phyloP scores from a whole-genome alignment of 2,888 invertebrate species.

The Kuschelorhynchus macadamiae region DNA sequence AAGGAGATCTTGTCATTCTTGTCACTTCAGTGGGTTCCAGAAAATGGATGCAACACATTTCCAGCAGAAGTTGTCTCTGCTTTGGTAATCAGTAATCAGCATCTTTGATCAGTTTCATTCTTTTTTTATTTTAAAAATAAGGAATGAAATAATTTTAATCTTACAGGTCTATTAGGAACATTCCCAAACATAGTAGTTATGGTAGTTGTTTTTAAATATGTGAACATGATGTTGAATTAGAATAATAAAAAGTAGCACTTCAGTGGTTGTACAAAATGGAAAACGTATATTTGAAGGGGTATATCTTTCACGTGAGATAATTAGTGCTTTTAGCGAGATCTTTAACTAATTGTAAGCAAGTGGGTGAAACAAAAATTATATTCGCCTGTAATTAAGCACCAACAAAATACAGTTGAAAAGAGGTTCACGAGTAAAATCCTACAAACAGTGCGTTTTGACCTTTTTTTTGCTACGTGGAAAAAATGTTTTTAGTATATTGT shows the following conservation, averaged over 20 bases:
- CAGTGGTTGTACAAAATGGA: conserved; percentile 14
- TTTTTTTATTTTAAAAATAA: too few species aligned
- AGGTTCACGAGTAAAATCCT: conserved; percentile 31
- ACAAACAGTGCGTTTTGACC: conserved; percentile 7
- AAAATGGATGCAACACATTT: too few species aligned
- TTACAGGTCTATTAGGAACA: too few species aligned
- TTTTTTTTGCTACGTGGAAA: conserved; percentile 6
- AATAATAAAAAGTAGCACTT: background rate
- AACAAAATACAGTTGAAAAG: conserved; percentile 19
- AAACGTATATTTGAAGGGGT: conserved; percentile 20
- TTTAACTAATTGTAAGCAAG: conserved; percentile 32
- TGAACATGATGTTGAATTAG: too few species aligned
- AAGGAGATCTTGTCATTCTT: too few species aligned
- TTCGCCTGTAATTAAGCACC: conserved; percentile 40
- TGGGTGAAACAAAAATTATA: conserved; percentile 40
- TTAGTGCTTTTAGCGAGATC: conserved; percentile 32
- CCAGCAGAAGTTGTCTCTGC: too few species aligned
- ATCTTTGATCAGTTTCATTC: too few species aligned
- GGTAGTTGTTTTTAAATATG: too few species aligned
- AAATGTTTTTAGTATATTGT: conserved; percentile 17
- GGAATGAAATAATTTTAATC: too few species aligned
- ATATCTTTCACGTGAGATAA: conserved; percentile 33
- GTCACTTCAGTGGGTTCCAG: too few species aligned
- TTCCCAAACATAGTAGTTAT: too few species aligned
- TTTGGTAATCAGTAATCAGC: too few species aligned